phyloP scores from a whole-genome alignment of 2,888 invertebrate genomes.

The Anodontia alba region DNA sequence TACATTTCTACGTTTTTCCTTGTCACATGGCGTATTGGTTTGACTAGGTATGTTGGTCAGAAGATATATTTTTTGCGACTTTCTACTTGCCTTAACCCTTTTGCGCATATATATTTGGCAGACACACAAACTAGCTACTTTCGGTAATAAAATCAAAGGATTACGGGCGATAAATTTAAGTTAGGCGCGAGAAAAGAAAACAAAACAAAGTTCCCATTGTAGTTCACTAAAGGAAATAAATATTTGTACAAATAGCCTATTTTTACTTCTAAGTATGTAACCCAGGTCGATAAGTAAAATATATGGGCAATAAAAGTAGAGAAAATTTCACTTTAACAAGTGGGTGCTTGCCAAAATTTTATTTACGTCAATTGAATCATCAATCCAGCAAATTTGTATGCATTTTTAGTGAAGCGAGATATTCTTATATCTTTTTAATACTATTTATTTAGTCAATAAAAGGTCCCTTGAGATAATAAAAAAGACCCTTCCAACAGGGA shows the following conservation, averaged over 20 bases:
- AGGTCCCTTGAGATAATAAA: too few species aligned
- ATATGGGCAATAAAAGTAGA: not conserved
- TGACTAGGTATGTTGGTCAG: too few species aligned
- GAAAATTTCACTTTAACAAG: not conserved
- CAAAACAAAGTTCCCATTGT: not conserved
- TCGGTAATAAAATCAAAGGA: not conserved
- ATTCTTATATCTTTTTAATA: slow-evolving; percentile 40
- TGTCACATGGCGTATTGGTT: too few species aligned
- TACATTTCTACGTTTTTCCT: too few species aligned
- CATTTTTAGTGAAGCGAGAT: slow-evolving; percentile 5
- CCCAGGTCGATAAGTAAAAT: slow-evolving; percentile 11
- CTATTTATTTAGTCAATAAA: slow-evolving; percentile 27
- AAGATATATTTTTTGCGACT: too few species aligned
- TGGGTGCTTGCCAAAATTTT: not conserved
- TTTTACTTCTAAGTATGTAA: not conserved
- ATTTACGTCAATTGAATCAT: not conserved
- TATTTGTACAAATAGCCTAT: slow-evolving; percentile 7
- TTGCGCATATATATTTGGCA: too few species aligned
- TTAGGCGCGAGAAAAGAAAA: not conserved
- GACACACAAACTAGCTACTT: not conserved
- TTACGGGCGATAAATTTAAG: not conserved
- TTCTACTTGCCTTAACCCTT: too few species aligned
- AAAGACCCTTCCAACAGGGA: not conserved
- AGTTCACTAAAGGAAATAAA: not conserved
- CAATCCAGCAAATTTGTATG: not conserved